These are phyloP conservation scores for Mycalesis mineus DNA, from an alignment of 2,888 invertebrate species.

Conservation along the genomic window DNA sequence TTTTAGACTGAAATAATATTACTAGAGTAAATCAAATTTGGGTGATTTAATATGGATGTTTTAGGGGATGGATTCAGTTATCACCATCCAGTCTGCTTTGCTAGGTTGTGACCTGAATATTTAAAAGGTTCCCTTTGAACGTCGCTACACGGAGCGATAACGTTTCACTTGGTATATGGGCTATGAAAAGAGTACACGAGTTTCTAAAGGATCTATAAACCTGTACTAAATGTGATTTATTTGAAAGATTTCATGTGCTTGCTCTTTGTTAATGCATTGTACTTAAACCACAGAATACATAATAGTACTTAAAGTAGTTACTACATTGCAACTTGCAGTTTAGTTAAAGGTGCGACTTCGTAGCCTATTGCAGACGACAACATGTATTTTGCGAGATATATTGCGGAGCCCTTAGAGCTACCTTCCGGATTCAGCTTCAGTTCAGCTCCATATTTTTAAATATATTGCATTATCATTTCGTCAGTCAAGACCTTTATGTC, in stretches of 20 bases:
- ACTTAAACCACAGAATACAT: neutral
- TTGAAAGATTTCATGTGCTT: neutral
- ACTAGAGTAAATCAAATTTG: neutral
- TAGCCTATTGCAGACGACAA: too few species aligned
- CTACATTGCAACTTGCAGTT: too few species aligned
- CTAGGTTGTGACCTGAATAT: neutral
- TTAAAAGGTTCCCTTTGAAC: neutral
- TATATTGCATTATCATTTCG: too few species aligned
- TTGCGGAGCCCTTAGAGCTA: too few species aligned
- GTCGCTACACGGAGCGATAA: neutral
- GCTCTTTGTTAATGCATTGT: neutral
- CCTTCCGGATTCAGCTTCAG: too few species aligned
- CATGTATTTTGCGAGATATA: too few species aligned
- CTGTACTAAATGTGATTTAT: neutral
- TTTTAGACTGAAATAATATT: neutral
- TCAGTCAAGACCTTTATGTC: too few species aligned
- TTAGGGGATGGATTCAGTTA: neutral
- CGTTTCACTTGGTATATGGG: neutral
- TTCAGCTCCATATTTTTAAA: too few species aligned
- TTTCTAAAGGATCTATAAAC: neutral
- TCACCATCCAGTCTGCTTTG: neutral
- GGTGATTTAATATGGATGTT: neutral
- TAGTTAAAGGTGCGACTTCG: too few species aligned
- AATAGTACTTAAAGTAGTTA: too few species aligned
- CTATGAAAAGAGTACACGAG: constrained; percentile 5